Base-by-base conservation (phyloP, 2,797 vertebrate species). In the Squalus acanthias region DNA sequence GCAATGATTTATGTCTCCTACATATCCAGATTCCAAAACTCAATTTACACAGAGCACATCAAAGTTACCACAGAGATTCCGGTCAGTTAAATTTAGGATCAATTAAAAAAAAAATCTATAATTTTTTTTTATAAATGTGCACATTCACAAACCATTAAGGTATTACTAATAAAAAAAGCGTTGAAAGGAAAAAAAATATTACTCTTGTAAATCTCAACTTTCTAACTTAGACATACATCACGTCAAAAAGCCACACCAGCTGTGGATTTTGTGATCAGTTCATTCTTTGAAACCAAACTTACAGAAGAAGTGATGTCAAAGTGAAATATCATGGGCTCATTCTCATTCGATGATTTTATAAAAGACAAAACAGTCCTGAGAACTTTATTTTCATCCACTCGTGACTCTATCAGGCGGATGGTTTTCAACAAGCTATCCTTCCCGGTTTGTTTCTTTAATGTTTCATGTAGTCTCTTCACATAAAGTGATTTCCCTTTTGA, bases 291-390 rank as follows among this genome's bases (percentile, higher is more conserved):
- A 74, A 33, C 7, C 89, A 93, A 74, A 97, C 98, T 98, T 98
- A 99, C 99, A 95, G 99, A 99, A 96, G 99, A 98, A 53, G 99
- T 99, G 97, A 99, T 97, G 92, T 99, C 99, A 50, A 99, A 98
- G 97, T 99, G 99, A 97, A 99, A 99, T 93, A 99, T 98, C 93
- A 98, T 97, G 0, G 99, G 98, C 20, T 97, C 97, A 1, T 96
- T 97, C 96, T 97, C 97, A 96, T 97, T 97, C 0, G 96, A 89
- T 26, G 46, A 96, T 17, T 97, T 96, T 96, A 99, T 96, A 97
- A 98, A 98, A 74, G 98, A 97, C 92, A 98, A 97, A 12, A 98
- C 97, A 72, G 97, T 97, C 24, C 97, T 97, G 69, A 99, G 97
- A 57, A 99, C 97, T 96, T 97, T 97, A 92, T 97, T 98, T 97